Evolutionary conservation across 2,888 invertebrate species (phyloP), one percentile per base, ranked within the genome.

Genomic region (Adelognathus sp.): DNA sequence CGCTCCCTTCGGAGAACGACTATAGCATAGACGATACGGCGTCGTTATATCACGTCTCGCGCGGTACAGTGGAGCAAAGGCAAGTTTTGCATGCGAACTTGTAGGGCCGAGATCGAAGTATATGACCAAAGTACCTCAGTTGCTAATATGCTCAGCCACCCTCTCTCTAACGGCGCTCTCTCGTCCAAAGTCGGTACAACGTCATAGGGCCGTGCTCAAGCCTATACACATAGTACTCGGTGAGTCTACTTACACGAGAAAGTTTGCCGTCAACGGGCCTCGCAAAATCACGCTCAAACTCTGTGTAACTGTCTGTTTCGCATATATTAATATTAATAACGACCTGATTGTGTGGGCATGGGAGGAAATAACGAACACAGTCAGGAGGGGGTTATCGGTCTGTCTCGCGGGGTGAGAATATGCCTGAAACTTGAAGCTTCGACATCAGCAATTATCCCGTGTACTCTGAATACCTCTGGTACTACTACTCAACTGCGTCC

Each of bases 81-180:
- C 33, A 21, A 21, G 21, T 21, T 50, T 24, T 7, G 18, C 27
- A 36, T 3, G n/a, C n/a, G 29, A 39, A 58, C 18, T 11, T 16
- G 36, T 7, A n/a, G 9, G 50, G 36, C n/a, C 21, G 63, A 41
- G 31, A n/a, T 27, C 24, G 33, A 54, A 24, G 39, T 39, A 14
- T 39, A 73, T 73, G 60, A 73, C 60, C 61, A 74, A n/a, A 77
- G 73, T 74, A 50, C 66, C 66, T 74, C 58, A 74, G 54, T 74
- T 73, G 63, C 74, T 77, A 80, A 70, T 70, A 74, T 52, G 7
- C n/a, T n/a, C n/a, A n/a, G n/a, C n/a, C n/a, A n/a, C n/a, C n/a
- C n/a, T n/a, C n/a, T n/a, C n/a, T n/a, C n/a, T n/a, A n/a, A n/a
- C n/a, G n/a, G n/a, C 41, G 29, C 16, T 41, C 16, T 41, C 52